Base-by-base conservation (phyloP, 2,113 vertebrate species). In the Labrus mixtus region DNA sequence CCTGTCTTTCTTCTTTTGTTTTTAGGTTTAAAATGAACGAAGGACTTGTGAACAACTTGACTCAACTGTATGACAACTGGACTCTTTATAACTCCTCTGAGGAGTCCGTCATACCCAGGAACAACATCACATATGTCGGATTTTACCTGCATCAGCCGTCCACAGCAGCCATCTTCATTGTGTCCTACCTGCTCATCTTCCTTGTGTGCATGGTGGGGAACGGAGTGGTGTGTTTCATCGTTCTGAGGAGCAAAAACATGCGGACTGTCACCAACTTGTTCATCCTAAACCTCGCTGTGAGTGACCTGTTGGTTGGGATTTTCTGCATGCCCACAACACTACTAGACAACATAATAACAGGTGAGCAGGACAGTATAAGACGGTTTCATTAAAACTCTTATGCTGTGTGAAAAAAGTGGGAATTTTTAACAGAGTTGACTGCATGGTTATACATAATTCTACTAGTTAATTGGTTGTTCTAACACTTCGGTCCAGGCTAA, bases 251-350 rank as follows among this genome's bases (percentile, higher is more conserved):
- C 87, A 96, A 92, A 72, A 96, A 94, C 25, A 98, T 97, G 97
- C 87, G 93, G 25, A 98, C 96, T 0, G 96, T 99, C 76, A 99
- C 97, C 39, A 98, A 98, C 84, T 64, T 98, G 29, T 98, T 99
- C 92, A 98, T 98, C 82, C 85, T 98, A 33, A 99, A 99, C 86
- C 92, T 99, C 15, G 97, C 97, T 0, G 87, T 98, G 79, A 98
- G 97, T 0, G 97, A 99, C 85, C 88, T 99, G 22, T 94, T 99
- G 37, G 95, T 99, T 72, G 97, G 97, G n/a, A 95, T 98, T 85
- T 98, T 98, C 94, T 99, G 97, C 76, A 98, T 99, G 97, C 96
- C 97, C 54, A 96, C 95, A n/a, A 98, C 96, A 0, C 95, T 99
- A 13, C 91, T 99, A 62, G 98, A 99, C 89, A 99, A 96, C 90